Evolutionary conservation across 2,888 invertebrate species (phyloP).

Genomic region (Gastrophysa polygoni): DNA sequence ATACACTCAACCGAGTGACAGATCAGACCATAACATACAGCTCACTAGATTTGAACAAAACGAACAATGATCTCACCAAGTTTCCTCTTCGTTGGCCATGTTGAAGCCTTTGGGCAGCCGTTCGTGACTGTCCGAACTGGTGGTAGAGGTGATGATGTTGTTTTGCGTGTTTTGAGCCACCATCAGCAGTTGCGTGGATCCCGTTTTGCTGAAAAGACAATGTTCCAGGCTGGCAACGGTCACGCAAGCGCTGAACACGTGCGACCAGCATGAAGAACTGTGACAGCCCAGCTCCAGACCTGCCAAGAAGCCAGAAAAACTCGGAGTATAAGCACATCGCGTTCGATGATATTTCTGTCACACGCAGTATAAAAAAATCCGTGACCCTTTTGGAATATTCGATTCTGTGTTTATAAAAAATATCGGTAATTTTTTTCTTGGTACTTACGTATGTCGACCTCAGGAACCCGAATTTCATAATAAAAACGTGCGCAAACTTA

Average conservation of each 20-base stretch:
- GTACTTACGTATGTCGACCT: no score
- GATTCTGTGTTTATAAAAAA: no score
- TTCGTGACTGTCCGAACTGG: slow-evolving; percentile 62
- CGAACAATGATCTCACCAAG: slow-evolving; percentile 65
- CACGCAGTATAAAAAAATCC: no score
- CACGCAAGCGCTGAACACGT: slow-evolving; percentile 92
- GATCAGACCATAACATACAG: no score
- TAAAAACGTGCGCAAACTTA: no score
- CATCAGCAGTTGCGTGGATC: slow-evolving; percentile 69
- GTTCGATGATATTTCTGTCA: no score
- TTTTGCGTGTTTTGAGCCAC: slow-evolving; percentile 70
- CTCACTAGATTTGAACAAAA: no score
- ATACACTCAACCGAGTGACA: no score
- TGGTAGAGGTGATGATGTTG: slow-evolving; percentile 66
- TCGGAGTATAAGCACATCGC: no score
- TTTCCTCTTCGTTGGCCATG: slow-evolving; percentile 73
- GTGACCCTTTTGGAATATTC: no score
- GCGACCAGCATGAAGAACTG: slow-evolving; percentile 93
- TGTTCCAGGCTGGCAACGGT: slow-evolving; percentile 93
- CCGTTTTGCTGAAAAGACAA: slow-evolving; percentile 84
- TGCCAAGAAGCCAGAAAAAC: slow-evolving; percentile 15
- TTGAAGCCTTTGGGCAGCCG: slow-evolving; percentile 66
- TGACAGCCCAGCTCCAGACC: slow-evolving; percentile 92
- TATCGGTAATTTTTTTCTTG: no score
- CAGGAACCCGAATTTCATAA: no score